phyloP scores from a whole-genome alignment of 2,888 invertebrate genomes.

The Altica lythri region DNA sequence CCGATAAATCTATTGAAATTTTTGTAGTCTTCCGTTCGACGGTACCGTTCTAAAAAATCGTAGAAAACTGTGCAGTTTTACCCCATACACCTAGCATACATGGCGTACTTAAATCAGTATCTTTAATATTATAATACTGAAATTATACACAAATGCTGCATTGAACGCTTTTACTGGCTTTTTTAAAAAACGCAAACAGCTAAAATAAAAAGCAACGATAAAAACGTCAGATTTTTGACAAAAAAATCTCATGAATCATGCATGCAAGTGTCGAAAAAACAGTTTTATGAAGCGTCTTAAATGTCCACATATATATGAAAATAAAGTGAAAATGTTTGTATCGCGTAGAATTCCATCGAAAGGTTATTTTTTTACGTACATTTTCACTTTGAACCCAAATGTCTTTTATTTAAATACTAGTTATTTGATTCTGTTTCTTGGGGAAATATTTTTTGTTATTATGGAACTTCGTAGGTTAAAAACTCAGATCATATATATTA shows the following conservation, averaged over 20 bases:
- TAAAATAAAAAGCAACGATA: not conserved
- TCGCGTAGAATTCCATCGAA: not conserved
- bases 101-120: too few relatives aligned
- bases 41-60: too few relatives aligned
- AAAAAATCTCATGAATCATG: constrained; percentile 2
- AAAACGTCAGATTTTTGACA: not conserved
- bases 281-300: not conserved
- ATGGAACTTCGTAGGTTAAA: not conserved
- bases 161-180: too few relatives aligned
- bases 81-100: too few relatives aligned
- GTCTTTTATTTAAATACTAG: not conserved
- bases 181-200: too few relatives aligned
- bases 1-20: too few relatives aligned
- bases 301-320: not conserved
- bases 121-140: too few relatives aligned
- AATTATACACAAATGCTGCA: too few relatives aligned
- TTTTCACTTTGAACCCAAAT: not conserved
- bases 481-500: not conserved
- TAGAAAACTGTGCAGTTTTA: too few relatives aligned
- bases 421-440: not conserved
- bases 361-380: not conserved
- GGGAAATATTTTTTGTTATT: not conserved
- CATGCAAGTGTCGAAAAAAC: not conserved
- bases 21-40: too few relatives aligned
- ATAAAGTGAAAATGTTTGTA: not conserved